Percentiles rank a stretch among this genome's conserved stretches.
phyloP scores from a whole-genome alignment of 2,113 vertebrate species.

The Prunella fulvescens region DNA sequence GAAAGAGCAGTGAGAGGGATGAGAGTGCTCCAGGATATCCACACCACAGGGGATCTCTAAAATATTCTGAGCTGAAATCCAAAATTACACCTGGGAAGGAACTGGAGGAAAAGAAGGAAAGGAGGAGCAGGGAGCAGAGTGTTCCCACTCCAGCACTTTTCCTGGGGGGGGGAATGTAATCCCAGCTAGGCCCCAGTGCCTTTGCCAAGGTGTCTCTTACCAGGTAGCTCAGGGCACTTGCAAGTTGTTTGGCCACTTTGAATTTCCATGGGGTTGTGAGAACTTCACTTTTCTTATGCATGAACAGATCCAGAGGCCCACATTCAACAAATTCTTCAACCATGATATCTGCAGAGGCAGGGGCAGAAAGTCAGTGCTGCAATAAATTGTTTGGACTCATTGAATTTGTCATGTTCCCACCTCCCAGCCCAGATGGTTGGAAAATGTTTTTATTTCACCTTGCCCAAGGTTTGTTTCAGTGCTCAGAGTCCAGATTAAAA shows the following conservation, averaged over 20 bases:
- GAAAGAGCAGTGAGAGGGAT: background rate
- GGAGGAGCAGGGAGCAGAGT: background rate
- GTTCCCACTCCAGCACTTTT: background rate
- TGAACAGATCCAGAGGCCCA: conserved; percentile 92
- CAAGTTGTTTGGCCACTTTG: conserved; percentile 95
- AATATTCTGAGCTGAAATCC: background rate
- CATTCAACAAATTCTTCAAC: conserved; percentile 93
- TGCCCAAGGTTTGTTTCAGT: background rate
- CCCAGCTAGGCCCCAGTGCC: background rate
- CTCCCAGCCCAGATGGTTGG: background rate
- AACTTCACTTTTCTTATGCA: conserved; percentile 81
- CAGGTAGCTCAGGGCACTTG: conserved; percentile 94
- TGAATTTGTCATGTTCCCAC: background rate
- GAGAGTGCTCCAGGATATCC: background rate
- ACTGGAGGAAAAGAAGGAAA: background rate
- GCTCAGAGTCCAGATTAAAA: background rate
- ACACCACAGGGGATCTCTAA: background rate
- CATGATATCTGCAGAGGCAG: conserved; percentile 86
- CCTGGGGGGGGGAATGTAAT: background rate
- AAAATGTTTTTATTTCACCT: background rate
- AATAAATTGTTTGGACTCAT: rapidly evolving
- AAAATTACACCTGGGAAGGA: background rate
- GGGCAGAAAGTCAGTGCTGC: background rate
- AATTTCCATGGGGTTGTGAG: conserved; percentile 94
- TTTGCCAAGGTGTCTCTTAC: conserved; percentile 68